Conservation (phyloP, 2,113 vertebrate species). For the Zosterops lateralis region DNA sequence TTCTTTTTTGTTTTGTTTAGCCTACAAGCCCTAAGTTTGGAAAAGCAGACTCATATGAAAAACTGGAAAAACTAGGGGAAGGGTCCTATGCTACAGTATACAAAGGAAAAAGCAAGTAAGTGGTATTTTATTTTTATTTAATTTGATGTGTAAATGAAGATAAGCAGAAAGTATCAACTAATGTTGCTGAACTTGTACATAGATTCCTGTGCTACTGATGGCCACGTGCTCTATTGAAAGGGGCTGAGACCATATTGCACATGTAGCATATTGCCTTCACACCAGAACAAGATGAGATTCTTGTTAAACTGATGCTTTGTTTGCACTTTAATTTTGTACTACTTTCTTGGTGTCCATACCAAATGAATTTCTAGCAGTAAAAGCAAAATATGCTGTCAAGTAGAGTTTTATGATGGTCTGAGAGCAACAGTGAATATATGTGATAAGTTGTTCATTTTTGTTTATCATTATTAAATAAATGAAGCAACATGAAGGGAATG, state of each 20-base stretch:
- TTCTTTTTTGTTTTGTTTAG: slow-evolving; percentile 69
- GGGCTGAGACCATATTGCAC: background rate
- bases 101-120: slow-evolving; percentile 99
- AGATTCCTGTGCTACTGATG: background rate
- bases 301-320: background rate
- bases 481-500: background rate
- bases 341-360: background rate
- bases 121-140: background rate
- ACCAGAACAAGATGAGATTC: background rate
- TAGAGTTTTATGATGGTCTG: background rate
- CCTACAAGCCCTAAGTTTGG: slow-evolving; percentile 98
- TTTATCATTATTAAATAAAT: background rate
- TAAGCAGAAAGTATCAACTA: background rate
- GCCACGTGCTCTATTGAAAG: background rate
- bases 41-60: slow-evolving; percentile 97
- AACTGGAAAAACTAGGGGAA: slow-evolving; percentile 96
- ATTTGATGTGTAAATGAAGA: background rate
- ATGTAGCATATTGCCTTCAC: background rate
- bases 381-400: background rate
- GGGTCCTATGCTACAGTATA: slow-evolving; percentile 98
- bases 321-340: background rate
- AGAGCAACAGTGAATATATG: background rate
- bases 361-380: background rate
- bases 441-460: background rate
- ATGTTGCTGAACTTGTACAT: background rate